These are phyloP conservation scores for Philaenus spumarius DNA, from an alignment of 1,140 invertebrate species.

Conservation along the genomic window DNA sequence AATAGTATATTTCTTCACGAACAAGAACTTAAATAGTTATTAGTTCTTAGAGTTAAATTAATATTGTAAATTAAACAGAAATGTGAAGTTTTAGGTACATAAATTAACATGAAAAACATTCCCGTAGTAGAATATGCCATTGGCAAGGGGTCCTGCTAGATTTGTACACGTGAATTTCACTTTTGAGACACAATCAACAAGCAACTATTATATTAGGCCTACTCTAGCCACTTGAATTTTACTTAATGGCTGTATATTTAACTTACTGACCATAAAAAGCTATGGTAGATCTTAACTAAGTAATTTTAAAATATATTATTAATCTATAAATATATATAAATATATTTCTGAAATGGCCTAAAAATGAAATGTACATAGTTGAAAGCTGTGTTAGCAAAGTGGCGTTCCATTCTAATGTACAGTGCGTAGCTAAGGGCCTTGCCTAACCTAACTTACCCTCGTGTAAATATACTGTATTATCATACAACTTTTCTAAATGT, in stretches of 20 bases:
- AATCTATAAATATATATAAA: background rate
- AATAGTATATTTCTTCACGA: too few relatives aligned
- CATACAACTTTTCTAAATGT: too few relatives aligned
- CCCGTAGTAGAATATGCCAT: too few relatives aligned
- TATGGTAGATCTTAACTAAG: background rate
- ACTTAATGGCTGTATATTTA: background rate
- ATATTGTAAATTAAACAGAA: too few relatives aligned
- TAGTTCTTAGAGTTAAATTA: too few relatives aligned
- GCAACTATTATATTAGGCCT: too few relatives aligned
- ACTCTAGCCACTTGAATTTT: background rate
- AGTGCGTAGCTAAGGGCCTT: slow-evolving; percentile 2
- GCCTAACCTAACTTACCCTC: background rate
- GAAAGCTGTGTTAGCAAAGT: background rate
- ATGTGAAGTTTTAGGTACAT: too few relatives aligned
- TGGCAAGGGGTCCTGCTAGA: too few relatives aligned
- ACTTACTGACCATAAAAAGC: background rate
- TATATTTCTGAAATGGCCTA: slow-evolving; percentile 14
- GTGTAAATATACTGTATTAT: slow-evolving; percentile 4
- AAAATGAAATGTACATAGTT: slow-evolving; percentile 9
- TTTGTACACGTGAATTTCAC: too few relatives aligned
- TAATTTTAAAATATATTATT: background rate
- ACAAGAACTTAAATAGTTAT: too few relatives aligned
- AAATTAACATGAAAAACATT: too few relatives aligned
- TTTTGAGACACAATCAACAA: too few relatives aligned
- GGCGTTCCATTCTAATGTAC: slow-evolving; percentile 17